A percentile compares a stretch with the other conserved stretches of the same genome.
phyloP scores from a whole-genome alignment of 2,113 vertebrate species.

The Dinomys branickii region DNA sequence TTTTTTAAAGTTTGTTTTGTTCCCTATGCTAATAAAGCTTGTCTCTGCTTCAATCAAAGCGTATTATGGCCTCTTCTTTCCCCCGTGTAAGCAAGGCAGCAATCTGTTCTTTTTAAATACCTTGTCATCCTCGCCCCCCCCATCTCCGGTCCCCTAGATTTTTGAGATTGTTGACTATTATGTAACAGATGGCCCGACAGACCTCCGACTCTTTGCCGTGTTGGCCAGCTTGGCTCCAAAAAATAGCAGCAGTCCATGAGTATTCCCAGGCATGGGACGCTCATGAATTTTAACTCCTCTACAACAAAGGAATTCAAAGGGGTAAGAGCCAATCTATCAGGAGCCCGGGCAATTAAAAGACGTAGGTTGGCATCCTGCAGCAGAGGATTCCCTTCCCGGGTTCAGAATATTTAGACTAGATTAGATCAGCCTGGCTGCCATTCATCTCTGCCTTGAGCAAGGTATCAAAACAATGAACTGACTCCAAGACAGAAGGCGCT shows the following conservation, averaged over 20 bases:
- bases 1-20: slow-evolving; percentile 83
- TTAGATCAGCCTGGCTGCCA: slow-evolving; percentile 84
- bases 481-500: slow-evolving; percentile 84
- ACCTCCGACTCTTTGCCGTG: slow-evolving; percentile 94
- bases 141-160: slow-evolving; percentile 89
- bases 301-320: slow-evolving; percentile 87
- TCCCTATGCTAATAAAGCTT: slow-evolving; percentile 83
- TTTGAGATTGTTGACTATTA: slow-evolving; percentile 95
- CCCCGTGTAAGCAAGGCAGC: slow-evolving; percentile 80
- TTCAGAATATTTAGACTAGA: slow-evolving; percentile 84
- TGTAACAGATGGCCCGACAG: slow-evolving; percentile 96
- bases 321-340: slow-evolving; percentile 89
- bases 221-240: slow-evolving; percentile 95
- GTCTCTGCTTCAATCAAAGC: slow-evolving; percentile 81
- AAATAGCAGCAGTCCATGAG: slow-evolving; percentile 94
- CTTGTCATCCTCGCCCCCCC: slow-evolving; percentile 87
- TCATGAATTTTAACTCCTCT: slow-evolving; percentile 90
- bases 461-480: slow-evolving; percentile 83
- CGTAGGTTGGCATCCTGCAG: slow-evolving; percentile 86
- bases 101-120: slow-evolving; percentile 88
- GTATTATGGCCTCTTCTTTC: slow-evolving; percentile 81
- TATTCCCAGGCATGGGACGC: slow-evolving; percentile 87
- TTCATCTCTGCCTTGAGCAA: slow-evolving; percentile 83
- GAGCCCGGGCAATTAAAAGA: slow-evolving; percentile 89
- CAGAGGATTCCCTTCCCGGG: slow-evolving; percentile 79